Percentiles rank a stretch among this genome's conserved stretches.
phyloP scores from a whole-genome alignment of 2,797 vertebrate species.

The Nyctibius grandis region DNA sequence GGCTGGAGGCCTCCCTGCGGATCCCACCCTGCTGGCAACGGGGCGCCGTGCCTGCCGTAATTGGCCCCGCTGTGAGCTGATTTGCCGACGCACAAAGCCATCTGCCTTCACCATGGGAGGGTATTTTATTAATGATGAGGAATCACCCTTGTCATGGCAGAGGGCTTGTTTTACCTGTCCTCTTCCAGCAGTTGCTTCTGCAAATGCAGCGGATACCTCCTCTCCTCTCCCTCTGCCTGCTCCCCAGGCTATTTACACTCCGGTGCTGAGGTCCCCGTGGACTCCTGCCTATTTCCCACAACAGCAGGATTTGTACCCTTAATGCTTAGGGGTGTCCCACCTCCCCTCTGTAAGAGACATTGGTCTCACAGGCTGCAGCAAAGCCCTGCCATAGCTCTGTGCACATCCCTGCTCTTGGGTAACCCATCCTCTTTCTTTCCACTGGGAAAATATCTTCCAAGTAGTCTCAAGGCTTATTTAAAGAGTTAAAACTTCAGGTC shows the following conservation, averaged over 20 bases:
- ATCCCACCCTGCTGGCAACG: background rate
- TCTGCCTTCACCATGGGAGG: background rate
- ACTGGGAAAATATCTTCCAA: background rate
- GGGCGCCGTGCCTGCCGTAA: background rate
- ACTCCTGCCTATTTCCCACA: background rate
- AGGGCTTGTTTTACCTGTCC: accelerated
- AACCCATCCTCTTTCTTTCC: background rate
- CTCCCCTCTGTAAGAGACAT: background rate
- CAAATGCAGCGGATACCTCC: accelerated
- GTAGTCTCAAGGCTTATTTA: background rate
- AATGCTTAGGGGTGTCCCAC: background rate
- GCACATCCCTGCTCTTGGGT: background rate
- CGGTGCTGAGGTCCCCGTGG: background rate
- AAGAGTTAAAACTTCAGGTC: background rate
- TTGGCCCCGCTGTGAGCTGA: background rate
- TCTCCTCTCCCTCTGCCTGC: background rate
- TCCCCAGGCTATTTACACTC: background rate
- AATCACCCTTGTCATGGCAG: background rate
- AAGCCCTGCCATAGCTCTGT: background rate
- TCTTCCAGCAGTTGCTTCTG: background rate
- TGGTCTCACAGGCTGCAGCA: background rate
- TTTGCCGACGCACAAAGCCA: background rate
- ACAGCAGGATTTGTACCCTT: background rate
- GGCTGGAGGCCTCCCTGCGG: background rate
- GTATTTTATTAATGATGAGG: background rate